These are phyloP conservation scores for Peromyscus maniculatus DNA, from an alignment of 2,113 vertebrate species.

Conservation along the genomic window DNA sequence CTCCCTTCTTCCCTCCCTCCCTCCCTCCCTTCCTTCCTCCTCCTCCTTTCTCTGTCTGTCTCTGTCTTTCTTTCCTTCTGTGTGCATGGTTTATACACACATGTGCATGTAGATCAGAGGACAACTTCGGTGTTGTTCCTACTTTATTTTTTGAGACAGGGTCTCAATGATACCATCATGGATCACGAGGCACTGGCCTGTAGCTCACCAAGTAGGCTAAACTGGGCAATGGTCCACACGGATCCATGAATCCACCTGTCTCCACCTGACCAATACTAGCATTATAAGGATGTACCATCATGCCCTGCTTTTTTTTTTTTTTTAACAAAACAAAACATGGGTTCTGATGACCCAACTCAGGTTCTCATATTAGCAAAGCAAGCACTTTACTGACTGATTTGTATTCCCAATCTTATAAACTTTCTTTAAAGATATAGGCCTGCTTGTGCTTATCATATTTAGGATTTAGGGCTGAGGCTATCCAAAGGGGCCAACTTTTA, in stretches of 20 bases:
- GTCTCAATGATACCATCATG: background rate
- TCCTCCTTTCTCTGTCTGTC: background rate
- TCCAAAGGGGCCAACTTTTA: background rate
- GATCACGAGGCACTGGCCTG: background rate
- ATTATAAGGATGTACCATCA: background rate
- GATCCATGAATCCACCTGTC: background rate
- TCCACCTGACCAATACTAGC: background rate
- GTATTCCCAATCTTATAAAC: background rate
- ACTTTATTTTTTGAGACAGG: too few species aligned
- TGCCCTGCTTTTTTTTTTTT: background rate
- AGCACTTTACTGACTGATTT: background rate
- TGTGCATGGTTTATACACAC: too few species aligned
- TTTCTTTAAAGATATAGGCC: background rate
- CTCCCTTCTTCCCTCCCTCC: accelerated
- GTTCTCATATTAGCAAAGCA: background rate
- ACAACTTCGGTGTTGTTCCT: background rate
- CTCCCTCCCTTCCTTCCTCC: accelerated
- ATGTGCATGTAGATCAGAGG: background rate
- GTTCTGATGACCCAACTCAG: background rate
- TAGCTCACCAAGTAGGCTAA: background rate
- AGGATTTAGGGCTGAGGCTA: background rate
- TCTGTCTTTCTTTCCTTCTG: background rate
- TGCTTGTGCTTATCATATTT: background rate
- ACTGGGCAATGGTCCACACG: background rate
- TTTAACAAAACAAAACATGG: background rate